Percentiles rank a stretch among this genome's conserved stretches.
Conservation (phyloP, 2,113 vertebrate species). For the Panurus biarmicus region DNA sequence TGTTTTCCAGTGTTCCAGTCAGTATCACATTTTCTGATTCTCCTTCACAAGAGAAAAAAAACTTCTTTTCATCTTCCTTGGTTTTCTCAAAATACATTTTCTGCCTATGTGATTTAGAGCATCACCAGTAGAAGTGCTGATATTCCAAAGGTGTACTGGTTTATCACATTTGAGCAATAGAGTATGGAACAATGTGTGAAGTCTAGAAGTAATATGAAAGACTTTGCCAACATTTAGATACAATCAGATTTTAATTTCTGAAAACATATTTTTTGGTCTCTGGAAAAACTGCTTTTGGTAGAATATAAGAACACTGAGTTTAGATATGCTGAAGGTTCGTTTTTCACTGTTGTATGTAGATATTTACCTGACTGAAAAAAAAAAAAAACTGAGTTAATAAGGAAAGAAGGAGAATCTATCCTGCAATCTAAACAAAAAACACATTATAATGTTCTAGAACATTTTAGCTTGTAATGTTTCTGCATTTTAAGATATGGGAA, state of each 20-base stretch:
- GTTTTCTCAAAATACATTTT: background rate
- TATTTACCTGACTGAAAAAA: background rate
- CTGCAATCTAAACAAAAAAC: background rate
- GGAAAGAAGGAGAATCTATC: background rate
- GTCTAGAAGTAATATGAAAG: background rate
- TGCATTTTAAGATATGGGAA: background rate
- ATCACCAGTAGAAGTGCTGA: background rate
- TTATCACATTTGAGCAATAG: background rate
- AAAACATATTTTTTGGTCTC: background rate
- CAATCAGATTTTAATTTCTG: background rate
- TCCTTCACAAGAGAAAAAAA: background rate
- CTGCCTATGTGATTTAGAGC: background rate
- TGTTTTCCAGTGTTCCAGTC: background rate
- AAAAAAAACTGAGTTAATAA: background rate
- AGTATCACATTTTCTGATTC: background rate
- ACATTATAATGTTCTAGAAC: background rate
- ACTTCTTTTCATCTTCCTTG: background rate
- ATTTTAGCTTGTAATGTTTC: background rate
- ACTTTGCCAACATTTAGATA: background rate
- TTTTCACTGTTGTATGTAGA: background rate
- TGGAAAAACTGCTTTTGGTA: background rate
- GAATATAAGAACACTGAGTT: background rate
- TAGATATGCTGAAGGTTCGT: background rate
- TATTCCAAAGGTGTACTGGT: background rate
- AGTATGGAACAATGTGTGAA: background rate